These are phyloP conservation scores for Bovichtus diacanthus DNA, from an alignment of 2,797 vertebrate species.

Conservation along the genomic window DNA sequence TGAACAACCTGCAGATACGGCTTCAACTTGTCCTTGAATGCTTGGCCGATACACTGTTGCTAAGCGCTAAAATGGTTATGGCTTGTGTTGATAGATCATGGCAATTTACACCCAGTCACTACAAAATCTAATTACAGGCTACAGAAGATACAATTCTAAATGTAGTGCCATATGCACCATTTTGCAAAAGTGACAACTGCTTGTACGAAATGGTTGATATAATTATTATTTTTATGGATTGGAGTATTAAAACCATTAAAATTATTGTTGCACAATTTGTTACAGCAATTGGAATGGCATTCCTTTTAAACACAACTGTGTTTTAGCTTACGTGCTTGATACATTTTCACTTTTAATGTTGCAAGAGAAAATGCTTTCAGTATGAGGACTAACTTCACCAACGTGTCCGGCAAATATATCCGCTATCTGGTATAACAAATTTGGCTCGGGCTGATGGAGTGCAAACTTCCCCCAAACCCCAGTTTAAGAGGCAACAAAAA, in stretches of 20 bases:
- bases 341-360: not conserved
- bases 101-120: conserved; percentile 40
- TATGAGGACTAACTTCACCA: not conserved
- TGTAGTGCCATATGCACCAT: not conserved
- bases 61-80: conserved; percentile 29
- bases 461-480: not conserved
- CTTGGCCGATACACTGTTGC: conserved; percentile 9
- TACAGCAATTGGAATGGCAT: not conserved
- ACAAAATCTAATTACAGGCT: conserved; percentile 41
- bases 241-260: not conserved
- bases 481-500: too few species aligned
- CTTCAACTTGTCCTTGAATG: conserved; percentile 48
- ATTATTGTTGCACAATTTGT: not conserved
- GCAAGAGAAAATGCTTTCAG: not conserved
- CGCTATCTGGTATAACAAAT: not conserved
- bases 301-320: not conserved
- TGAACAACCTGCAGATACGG: conserved; percentile 36
- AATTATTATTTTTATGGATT: not conserved
- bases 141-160: conserved; percentile 25
- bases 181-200: conserved; percentile 6
- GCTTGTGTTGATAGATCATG: conserved; percentile 49
- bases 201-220: not conserved
- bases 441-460: accelerated
- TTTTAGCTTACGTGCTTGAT: not conserved
- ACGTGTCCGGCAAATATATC: too few species aligned